Conservation (phyloP, 2,888 invertebrate genomes). For the Thera obeliscata region DNA sequence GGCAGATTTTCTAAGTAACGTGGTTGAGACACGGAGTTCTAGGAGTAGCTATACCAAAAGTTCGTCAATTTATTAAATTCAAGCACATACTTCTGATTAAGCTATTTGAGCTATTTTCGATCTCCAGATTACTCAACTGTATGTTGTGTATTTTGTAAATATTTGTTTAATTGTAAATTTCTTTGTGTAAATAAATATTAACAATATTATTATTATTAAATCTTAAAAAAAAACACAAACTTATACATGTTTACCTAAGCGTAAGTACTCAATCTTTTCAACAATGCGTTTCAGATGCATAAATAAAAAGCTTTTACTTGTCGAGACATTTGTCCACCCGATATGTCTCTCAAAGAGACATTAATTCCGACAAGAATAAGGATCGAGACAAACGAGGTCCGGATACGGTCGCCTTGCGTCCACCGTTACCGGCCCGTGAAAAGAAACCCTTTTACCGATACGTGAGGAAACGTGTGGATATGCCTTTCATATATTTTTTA, state of each 20-base stretch:
- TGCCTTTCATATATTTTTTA: constrained; percentile 9
- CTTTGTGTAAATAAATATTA: too few species aligned
- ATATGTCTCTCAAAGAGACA: constrained; percentile 64
- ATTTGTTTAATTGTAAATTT: too few species aligned
- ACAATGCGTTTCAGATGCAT: constrained; percentile 16
- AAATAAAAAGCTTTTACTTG: constrained; percentile 45
- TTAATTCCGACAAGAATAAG: constrained; percentile 68
- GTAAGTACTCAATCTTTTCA: constrained; percentile 2
- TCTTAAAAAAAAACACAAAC: background rate
- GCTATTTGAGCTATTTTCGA: too few species aligned
- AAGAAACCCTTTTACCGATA: constrained; percentile 72
- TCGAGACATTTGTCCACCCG: constrained; percentile 41
- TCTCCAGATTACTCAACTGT: too few species aligned
- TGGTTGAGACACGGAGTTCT: too few species aligned
- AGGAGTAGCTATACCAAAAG: too few species aligned
- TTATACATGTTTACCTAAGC: constrained; percentile 1
- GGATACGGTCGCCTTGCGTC: constrained; percentile 49
- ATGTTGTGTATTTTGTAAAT: too few species aligned
- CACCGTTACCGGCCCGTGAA: constrained; percentile 58
- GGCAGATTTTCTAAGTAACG: too few species aligned
- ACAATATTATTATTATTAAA: too few species aligned
- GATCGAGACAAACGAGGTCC: constrained; percentile 60
- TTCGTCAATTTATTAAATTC: too few species aligned
- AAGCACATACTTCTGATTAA: too few species aligned
- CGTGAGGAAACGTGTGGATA: constrained; percentile 49